Base-by-base conservation (phyloP, 2,797 vertebrate genomes). In the Hapalemur alaotrensis region DNA sequence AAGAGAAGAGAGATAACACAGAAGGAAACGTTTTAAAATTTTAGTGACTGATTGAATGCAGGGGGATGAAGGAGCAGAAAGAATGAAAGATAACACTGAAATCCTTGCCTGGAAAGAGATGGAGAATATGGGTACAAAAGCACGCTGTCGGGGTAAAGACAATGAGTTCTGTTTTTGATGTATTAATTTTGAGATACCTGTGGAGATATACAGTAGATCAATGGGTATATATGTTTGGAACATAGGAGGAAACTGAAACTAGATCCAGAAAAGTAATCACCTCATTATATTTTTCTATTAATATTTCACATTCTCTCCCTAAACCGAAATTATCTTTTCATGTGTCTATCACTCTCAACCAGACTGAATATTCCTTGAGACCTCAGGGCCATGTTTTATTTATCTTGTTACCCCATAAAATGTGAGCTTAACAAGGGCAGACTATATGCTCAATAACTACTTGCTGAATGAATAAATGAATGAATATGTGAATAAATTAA, bases 321-420 rank as follows among this genome's bases (percentile, higher is more conserved):
- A 92, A 95, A 94, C 10, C 94, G 48, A 93, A 95, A 95, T 87
- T 73, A 88, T 81, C 65, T 96, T 95, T 84, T 78, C 82, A 91
- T 35, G 12, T 43, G 38, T 90, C 59, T 89, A 8, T 69, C 69
- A 91, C 75, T 96, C 30, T 38, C 38, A 94, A 67, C 9, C 43
- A 95, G 46, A 94, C 8, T 89, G 57, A 91, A 73, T 93, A 96
- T 82, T 95, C 75, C 43, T n/a, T 93, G 57, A 87, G 57, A 85
- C 22, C 75, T 88, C 65, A 65, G 25, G 11, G 79, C 41, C 79
- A 70, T 15, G 8, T 93, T 57, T 95, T 91, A 92, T 38, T 83
- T 57, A 91, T 72, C 69, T 67, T 89, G 41, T 88, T 85, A 90
- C 52, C 38, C 90, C 48, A 87, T 38, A 92, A 89, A 84, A 93